Evolutionary conservation across 2,113 vertebrate genomes (phyloP), one percentile per base, ranked within the genome.

Genomic region (Aspidoscelis tigris): DNA sequence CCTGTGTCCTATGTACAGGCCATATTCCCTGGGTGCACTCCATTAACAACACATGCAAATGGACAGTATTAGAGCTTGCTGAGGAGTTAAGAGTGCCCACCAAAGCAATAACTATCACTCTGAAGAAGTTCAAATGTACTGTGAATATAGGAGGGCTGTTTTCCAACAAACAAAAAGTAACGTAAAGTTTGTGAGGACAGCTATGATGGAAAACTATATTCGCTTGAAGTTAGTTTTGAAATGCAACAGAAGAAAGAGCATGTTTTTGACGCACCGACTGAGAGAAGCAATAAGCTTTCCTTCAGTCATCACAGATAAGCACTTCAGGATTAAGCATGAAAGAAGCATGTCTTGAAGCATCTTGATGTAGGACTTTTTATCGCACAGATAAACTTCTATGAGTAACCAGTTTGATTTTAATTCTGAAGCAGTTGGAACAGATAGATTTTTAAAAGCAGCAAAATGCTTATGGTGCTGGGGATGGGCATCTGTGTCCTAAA

Each of bases 1-100:
- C 11, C 61, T 24, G 71, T 33, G 66, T 8, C 11, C 75, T 1
- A 0, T 14, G 44, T 82, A 43, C 69, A 11, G 5, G 66, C 69
- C 66, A 39, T 7, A 0, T 44, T 90, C 68, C 50, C 84, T 66
- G 74, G 11, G 43, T 84, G 83, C 26, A 76, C 74, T 58, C 3
- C 47, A 73, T 69, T 82, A 80, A 7, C 58, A 7, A 70, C 0
- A 1, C n/a, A 14, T 53, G 11, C 0, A 43, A 76, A 74, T 66
- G 11, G 77, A 33, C 70, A 75, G 39, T 2, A 5, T 69, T 65
- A 55, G 7, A 41, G 50, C 47, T 78, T 71, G 12, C 10, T 18
- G 33, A 5, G 12, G 26, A n/a, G 11, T 58, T 66, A 20, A 61
- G 12, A 61, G 22, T 44, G 71, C 61, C 12, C 24, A 61, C 20